phyloP scores from a whole-genome alignment of 2,797 vertebrate genomes.

The Enteromius trimaculatus region DNA sequence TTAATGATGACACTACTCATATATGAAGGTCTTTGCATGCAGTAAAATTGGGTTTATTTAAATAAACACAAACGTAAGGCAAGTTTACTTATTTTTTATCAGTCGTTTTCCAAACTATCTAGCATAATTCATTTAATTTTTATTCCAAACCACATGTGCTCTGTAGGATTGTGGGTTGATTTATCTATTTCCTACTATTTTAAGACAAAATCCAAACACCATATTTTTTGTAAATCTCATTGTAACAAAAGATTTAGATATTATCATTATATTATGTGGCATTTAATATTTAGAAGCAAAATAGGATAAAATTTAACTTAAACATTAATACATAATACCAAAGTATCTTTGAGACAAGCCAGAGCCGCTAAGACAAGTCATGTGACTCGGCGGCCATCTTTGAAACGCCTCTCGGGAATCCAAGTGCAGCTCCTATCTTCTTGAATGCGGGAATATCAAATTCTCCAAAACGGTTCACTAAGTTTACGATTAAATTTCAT shows the following conservation, averaged over 20 bases:
- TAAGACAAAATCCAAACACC: not conserved
- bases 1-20: not conserved
- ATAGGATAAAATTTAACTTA: not conserved
- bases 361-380: no score
- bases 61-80: not conserved
- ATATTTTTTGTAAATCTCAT: not conserved
- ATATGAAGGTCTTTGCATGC: not conserved
- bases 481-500: no score
- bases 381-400: no score
- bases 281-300: slow-evolving; percentile 6
- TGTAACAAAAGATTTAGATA: not conserved
- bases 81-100: not conserved
- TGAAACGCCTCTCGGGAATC: no score
- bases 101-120: not conserved
- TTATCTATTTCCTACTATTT: not conserved
- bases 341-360: no score
- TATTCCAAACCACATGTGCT: not conserved
- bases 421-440: no score
- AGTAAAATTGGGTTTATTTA: not conserved
- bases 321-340: not conserved
- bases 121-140: not conserved
- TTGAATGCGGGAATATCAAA: no score
- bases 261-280: not conserved
- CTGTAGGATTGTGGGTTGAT: not conserved
- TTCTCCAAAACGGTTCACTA: no score